A percentile compares a stretch with the other conserved stretches of the same genome.
Conservation (phyloP, 2,113 vertebrate species). For the Leptobrachium ailaonicum region DNA sequence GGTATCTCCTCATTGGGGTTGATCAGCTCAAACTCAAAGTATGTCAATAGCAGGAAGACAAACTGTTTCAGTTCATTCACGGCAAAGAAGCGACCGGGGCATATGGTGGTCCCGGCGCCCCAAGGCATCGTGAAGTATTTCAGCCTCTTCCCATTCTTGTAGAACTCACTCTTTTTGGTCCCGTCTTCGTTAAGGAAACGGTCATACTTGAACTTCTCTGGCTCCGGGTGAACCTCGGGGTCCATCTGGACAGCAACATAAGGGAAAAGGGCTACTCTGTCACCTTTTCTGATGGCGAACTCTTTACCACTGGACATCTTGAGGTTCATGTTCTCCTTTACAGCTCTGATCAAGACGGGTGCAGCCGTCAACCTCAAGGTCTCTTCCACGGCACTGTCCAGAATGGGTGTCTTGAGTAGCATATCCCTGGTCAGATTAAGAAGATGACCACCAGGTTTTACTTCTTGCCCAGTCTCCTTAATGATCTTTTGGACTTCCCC, state of each 20-base stretch:
- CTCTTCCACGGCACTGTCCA: constrained; percentile 90
- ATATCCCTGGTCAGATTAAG: constrained; percentile 63
- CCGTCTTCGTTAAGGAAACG: constrained; percentile 78
- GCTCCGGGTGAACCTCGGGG: constrained; percentile 82
- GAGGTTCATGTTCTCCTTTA: constrained; percentile 69
- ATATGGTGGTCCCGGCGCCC: constrained; percentile 82
- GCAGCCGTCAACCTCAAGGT: constrained; percentile 74
- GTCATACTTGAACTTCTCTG: constrained; percentile 76
- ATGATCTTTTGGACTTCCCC: constrained; percentile 70
- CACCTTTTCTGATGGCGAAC: constrained; percentile 74
- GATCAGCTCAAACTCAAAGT: constrained; percentile 84
- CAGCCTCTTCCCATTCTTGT: constrained; percentile 78
- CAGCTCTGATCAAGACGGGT: constrained; percentile 73
- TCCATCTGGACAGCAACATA: constrained; percentile 78
- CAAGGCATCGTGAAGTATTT: constrained; percentile 90
- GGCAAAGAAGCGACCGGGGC: constrained; percentile 87
- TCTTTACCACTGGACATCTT: constrained; percentile 67
- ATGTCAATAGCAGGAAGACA: constrained; percentile 77
- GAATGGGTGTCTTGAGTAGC: constrained; percentile 71
- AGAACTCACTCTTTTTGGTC: constrained; percentile 81
- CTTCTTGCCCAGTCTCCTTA: constrained; percentile 66
- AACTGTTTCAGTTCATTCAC: constrained; percentile 86
- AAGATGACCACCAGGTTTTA: constrained; percentile 53
- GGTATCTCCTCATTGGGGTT: constrained; percentile 71
- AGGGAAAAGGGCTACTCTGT: constrained; percentile 81